A percentile compares a stretch with the other conserved stretches of the same genome.
Evolutionary conservation across 2,888 invertebrate species (phyloP).

Genomic region (Plagodis pulveraria): DNA sequence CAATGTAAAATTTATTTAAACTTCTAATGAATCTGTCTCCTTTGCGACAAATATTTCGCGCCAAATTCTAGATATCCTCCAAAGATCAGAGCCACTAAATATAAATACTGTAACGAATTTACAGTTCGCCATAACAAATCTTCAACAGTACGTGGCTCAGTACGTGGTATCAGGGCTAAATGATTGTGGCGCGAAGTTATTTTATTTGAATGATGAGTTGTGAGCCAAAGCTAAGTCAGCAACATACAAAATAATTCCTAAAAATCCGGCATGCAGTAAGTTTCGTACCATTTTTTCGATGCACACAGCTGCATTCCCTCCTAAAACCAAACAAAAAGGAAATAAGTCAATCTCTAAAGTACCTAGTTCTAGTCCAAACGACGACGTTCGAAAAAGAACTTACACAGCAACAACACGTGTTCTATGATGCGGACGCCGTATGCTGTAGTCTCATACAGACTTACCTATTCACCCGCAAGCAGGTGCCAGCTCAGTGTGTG

Average conservation of each 20-base stretch:
- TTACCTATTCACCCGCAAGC: slow-evolving; percentile 34
- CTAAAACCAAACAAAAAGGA: slow-evolving; percentile 39
- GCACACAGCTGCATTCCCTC: slow-evolving; percentile 77
- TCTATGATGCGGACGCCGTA: no score
- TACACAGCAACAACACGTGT: no score
- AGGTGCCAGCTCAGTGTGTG: slow-evolving; percentile 71
- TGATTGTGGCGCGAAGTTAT: no score
- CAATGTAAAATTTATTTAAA: slow-evolving; percentile 23
- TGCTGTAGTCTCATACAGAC: not conserved
- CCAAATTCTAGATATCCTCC: no score
- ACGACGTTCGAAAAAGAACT: not conserved
- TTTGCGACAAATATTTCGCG: no score
- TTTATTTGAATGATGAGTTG: slow-evolving; percentile 34
- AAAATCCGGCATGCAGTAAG: slow-evolving; percentile 74
- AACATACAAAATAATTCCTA: slow-evolving; percentile 71
- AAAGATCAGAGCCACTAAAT: no score
- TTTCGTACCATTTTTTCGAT: slow-evolving; percentile 74
- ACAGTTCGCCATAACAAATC: no score
- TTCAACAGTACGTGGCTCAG: no score
- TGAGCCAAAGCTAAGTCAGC: slow-evolving; percentile 66
- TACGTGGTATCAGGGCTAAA: no score
- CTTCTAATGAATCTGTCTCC: slow-evolving; percentile 18
- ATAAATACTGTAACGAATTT: no score
- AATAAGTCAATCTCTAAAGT: not conserved
- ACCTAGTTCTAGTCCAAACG: not conserved